A percentile compares a stretch with the other conserved stretches of the same genome.
phyloP scores from a whole-genome alignment of 2,113 vertebrate genomes.

The Rhegmatorhina hoffmannsi region DNA sequence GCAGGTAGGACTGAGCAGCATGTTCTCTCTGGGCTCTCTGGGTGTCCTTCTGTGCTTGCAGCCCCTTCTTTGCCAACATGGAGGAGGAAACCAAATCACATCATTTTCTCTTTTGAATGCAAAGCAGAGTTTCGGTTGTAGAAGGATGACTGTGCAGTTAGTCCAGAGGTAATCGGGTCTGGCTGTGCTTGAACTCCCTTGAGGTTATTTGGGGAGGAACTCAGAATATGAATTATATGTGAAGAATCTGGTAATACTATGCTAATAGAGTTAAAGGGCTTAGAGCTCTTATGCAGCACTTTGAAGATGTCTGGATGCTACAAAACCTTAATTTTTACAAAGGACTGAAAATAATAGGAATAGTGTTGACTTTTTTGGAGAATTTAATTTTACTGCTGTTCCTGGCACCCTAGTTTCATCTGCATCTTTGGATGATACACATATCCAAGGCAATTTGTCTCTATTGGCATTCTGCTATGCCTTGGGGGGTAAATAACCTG shows the following conservation, averaged over 20 bases:
- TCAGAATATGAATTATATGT: background rate
- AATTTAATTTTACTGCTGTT: background rate
- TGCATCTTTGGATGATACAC: background rate
- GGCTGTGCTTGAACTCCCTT: background rate
- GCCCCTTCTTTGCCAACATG: background rate
- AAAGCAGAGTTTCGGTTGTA: background rate
- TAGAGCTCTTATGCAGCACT: background rate
- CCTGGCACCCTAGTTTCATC: background rate
- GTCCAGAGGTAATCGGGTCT: background rate
- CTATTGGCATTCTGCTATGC: background rate
- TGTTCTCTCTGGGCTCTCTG: background rate
- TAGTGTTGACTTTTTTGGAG: background rate
- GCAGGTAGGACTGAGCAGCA: conserved; percentile 80
- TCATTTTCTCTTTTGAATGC: background rate
- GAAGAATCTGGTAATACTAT: background rate
- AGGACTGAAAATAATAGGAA: background rate
- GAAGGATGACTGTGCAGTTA: background rate
- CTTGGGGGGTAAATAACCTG: background rate
- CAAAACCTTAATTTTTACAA: background rate
- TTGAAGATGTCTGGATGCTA: background rate
- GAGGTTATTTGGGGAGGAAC: background rate
- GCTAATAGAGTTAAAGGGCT: background rate
- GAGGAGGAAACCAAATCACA: background rate
- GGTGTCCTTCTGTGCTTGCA: background rate
- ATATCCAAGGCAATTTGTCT: background rate